A percentile compares a stretch with the other conserved stretches of the same genome.
phyloP scores from a whole-genome alignment of 2,113 vertebrate species.

The Potamarius usumacintae region DNA sequence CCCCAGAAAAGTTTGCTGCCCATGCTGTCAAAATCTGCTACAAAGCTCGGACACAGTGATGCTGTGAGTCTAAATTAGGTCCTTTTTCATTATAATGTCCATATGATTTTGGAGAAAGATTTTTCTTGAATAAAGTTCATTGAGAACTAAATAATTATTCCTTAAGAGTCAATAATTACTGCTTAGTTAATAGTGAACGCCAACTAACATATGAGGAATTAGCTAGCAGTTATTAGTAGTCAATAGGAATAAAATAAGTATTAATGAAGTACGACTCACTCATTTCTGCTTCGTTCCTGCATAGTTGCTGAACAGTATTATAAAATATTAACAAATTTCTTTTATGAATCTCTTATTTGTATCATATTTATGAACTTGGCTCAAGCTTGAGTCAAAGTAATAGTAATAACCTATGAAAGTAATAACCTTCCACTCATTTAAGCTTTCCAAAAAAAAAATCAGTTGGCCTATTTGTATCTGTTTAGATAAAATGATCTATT shows the following conservation, averaged over 20 bases:
- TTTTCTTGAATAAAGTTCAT: too few species aligned
- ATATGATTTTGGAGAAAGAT: not conserved
- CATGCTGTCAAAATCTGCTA: not conserved
- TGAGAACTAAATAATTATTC: too few species aligned
- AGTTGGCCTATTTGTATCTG: not conserved
- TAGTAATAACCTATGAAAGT: not conserved
- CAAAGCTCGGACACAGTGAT: not conserved
- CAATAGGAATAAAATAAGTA: not conserved
- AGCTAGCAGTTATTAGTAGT: too few species aligned
- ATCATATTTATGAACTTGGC: not conserved
- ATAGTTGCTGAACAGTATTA: not conserved
- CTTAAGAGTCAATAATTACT: too few species aligned
- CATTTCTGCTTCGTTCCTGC: not conserved
- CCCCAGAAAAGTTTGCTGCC: too few species aligned
- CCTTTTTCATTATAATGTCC: not conserved
- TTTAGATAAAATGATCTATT: not conserved
- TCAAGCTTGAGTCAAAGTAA: not conserved
- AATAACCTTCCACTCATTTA: not conserved
- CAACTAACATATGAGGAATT: too few species aligned
- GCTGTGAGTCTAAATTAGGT: not conserved
- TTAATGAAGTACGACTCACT: not conserved
- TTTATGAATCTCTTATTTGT: not conserved
- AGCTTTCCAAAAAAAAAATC: too few species aligned
- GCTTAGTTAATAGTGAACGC: too few species aligned
- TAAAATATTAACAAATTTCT: not conserved